Evolutionary conservation across 2,797 vertebrate species (phyloP).

Genomic region (Aeoliscus strigatus): DNA sequence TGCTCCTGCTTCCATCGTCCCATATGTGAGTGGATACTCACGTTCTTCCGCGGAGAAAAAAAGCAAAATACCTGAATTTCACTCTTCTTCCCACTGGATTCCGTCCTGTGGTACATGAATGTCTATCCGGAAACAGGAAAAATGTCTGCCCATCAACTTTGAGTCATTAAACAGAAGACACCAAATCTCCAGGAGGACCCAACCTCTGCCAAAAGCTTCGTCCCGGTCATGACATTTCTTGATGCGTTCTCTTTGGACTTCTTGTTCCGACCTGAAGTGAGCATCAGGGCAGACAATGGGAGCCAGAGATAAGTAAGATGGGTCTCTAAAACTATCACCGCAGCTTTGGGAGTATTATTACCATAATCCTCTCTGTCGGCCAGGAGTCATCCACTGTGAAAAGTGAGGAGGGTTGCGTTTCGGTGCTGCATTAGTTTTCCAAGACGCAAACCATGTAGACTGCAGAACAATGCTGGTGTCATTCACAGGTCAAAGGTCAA

Average conservation of each 20-base stretch:
- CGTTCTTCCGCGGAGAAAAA: slow-evolving; percentile 51
- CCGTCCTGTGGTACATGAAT: slow-evolving; percentile 38
- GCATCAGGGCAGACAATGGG: slow-evolving; percentile 47
- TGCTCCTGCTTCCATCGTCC: slow-evolving; percentile 88
- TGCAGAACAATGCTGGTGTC: slow-evolving; percentile 8
- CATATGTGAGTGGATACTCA: slow-evolving; percentile 46
- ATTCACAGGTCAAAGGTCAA: slow-evolving; percentile 25
- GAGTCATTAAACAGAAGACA: slow-evolving; percentile 42
- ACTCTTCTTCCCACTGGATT: slow-evolving; percentile 41
- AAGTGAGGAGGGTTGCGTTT: slow-evolving; percentile 8
- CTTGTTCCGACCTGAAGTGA: slow-evolving; percentile 39
- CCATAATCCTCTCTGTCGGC: slow-evolving; percentile 61
- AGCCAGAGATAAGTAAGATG: slow-evolving; percentile 51
- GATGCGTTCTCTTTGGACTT: slow-evolving; percentile 40
- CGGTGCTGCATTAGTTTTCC: slow-evolving; percentile 9
- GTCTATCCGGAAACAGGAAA: slow-evolving; percentile 43
- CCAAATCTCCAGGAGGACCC: slow-evolving; percentile 37
- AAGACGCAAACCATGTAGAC: slow-evolving; percentile 4
- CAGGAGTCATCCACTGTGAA: slow-evolving; percentile 3
- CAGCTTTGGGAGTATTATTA: slow-evolving; percentile 70
- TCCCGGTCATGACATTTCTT: slow-evolving; percentile 38
- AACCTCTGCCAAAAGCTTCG: slow-evolving; percentile 33
- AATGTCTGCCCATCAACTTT: slow-evolving; percentile 60
- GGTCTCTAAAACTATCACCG: slow-evolving; percentile 62
- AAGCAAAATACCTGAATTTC: slow-evolving; percentile 55